phyloP scores from a whole-genome alignment of 2,113 vertebrate species.

The Heptranchias perlo region DNA sequence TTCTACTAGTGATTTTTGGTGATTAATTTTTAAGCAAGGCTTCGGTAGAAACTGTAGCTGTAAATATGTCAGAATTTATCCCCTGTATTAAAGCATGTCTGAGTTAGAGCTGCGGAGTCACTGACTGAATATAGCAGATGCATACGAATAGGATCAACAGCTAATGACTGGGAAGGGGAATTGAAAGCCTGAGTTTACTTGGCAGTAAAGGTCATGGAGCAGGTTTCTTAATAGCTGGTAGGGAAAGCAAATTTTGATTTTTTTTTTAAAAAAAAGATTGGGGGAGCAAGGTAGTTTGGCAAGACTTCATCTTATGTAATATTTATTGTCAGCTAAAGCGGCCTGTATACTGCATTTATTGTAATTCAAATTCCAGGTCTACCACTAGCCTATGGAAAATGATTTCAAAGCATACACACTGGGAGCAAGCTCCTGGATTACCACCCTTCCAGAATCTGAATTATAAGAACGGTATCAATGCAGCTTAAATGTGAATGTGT shows the following conservation, averaged over 20 bases:
- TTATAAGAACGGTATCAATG: background rate
- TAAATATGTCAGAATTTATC: background rate
- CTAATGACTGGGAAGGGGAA: background rate
- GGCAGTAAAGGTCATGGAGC: background rate
- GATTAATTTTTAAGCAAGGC: too few species aligned
- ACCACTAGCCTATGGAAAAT: background rate
- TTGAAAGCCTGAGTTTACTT: background rate
- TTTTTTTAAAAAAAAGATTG: too few species aligned
- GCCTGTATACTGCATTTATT: background rate
- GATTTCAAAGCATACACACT: conserved; percentile 1
- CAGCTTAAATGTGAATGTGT: background rate
- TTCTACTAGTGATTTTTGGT: background rate
- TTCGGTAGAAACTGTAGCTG: background rate
- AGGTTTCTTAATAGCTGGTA: background rate
- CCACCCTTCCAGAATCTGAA: background rate
- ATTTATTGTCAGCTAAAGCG: background rate
- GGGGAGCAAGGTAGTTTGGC: background rate
- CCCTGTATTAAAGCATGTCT: background rate
- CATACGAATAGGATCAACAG: background rate
- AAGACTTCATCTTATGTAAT: background rate
- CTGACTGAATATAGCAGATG: background rate
- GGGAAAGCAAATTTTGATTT: background rate
- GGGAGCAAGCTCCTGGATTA: background rate
- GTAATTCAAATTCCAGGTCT: background rate
- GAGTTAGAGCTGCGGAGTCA: background rate